A percentile compares a stretch with the other conserved stretches of the same genome.
Evolutionary conservation across 2,797 vertebrate species (phyloP).

Genomic region (Pangasius sanitwongsei): DNA sequence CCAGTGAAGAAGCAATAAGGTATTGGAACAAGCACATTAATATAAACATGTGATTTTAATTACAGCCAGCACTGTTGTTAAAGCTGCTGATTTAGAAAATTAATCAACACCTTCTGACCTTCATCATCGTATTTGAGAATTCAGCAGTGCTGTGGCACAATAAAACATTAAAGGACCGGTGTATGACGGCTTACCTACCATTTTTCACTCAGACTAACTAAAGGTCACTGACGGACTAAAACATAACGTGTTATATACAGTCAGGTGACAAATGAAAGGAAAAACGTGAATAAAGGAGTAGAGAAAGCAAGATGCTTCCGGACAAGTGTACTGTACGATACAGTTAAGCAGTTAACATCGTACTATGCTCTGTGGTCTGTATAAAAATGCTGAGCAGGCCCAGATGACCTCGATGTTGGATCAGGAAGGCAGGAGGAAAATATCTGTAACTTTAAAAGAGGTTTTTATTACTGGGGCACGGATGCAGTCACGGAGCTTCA

Average conservation of each 20-base stretch:
- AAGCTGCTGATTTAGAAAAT: background rate
- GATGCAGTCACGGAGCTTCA: background rate
- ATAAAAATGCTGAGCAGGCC: background rate
- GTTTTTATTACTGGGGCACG: background rate
- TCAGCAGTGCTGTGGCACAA: background rate
- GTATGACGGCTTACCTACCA: background rate
- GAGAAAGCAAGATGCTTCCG: background rate
- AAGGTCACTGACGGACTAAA: background rate
- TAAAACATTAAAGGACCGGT: background rate
- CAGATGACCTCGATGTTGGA: background rate
- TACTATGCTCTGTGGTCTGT: background rate
- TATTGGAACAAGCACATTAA: background rate
- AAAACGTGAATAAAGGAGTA: background rate
- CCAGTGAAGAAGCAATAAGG: background rate
- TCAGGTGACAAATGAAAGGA: background rate
- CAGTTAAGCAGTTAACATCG: background rate
- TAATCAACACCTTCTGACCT: background rate
- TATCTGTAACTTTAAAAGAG: background rate
- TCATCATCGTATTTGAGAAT: background rate
- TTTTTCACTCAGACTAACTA: background rate
- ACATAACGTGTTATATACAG: no score
- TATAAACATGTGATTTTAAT: background rate
- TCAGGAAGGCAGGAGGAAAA: background rate
- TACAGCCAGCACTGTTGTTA: background rate
- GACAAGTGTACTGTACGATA: background rate